Conservation (phyloP, 2,888 invertebrate genomes). For the Cheilosia pagana region DNA sequence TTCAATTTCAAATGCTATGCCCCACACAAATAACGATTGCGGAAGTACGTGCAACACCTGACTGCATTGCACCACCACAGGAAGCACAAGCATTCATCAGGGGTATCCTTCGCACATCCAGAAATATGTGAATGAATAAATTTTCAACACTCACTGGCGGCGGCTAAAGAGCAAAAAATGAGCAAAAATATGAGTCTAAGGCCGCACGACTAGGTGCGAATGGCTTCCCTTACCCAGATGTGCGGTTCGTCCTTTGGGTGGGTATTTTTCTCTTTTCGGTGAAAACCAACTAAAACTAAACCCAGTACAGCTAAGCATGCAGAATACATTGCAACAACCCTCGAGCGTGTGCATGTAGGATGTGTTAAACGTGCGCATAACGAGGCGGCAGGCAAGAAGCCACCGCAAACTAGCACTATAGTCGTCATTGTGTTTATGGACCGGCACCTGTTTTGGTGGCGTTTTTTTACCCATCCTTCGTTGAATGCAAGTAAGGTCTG, state of each 20-base stretch:
- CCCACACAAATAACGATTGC: constrained; percentile 59
- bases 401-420: constrained; percentile 20
- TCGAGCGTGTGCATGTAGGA: constrained; percentile 36
- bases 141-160: constrained; percentile 26
- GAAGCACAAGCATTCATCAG: constrained; percentile 51
- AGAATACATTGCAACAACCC: constrained; percentile 35
- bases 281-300: constrained; percentile 26
- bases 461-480: constrained; percentile 19
- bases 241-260: constrained; percentile 11
- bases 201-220: constrained; percentile 47
- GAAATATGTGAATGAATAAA: constrained; percentile 71
- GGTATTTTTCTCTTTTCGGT: neutral
- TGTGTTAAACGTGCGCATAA: constrained; percentile 65
- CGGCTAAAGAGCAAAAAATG: constrained; percentile 1
- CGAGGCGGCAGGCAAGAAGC: constrained; percentile 43
- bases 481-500: constrained; percentile 48
- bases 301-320: constrained; percentile 43
- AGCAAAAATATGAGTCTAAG: constrained; percentile 17
- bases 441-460: neutral
- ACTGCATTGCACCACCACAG: constrained; percentile 65
- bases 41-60: constrained; percentile 72
- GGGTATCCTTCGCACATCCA: constrained; percentile 56
- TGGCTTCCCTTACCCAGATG: constrained; percentile 32
- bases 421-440: constrained; percentile 41
- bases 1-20: constrained; percentile 61